Conservation (phyloP, 2,797 vertebrate genomes). For the Capromys pilorides region DNA sequence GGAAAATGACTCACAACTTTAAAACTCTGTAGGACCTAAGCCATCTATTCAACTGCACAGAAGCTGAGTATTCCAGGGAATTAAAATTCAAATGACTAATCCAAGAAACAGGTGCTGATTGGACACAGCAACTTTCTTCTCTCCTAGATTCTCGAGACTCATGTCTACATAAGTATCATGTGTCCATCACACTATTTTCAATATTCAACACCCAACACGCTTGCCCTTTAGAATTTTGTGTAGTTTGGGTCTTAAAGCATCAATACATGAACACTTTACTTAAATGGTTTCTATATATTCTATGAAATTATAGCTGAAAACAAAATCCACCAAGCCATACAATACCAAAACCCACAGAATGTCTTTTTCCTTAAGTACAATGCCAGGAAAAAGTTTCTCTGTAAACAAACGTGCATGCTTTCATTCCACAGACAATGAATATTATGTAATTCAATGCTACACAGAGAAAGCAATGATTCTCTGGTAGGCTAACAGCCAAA, state of each 20-base stretch:
- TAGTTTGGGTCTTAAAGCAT: slow-evolving; percentile 32
- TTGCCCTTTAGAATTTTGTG: neutral
- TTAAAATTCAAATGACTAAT: neutral
- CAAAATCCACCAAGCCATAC: neutral
- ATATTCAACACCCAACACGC: neutral
- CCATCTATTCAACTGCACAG: neutral
- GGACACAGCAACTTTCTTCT: neutral
- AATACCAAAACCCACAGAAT: slow-evolving; percentile 28
- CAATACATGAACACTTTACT: slow-evolving; percentile 13
- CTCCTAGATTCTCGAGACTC: neutral
- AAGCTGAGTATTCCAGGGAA: slow-evolving; percentile 10
- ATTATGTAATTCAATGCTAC: slow-evolving; percentile 16
- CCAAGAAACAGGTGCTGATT: neutral
- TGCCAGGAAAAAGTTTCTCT: slow-evolving; percentile 58
- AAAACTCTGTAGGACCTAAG: slow-evolving; percentile 19
- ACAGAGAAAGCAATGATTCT: slow-evolving; percentile 35
- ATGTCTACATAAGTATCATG: neutral
- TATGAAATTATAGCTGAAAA: slow-evolving; percentile 51
- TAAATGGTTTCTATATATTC: slow-evolving; percentile 50
- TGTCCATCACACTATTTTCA: neutral
- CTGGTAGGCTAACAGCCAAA: neutral
- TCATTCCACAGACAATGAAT: slow-evolving; percentile 54
- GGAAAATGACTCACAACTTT: slow-evolving; percentile 10
- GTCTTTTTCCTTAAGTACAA: slow-evolving; percentile 20
- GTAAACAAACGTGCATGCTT: slow-evolving; percentile 56